Percentiles rank a stretch among this genome's conserved stretches.
Conservation (phyloP, 2,113 vertebrate species). For the Cichladusa arquata region DNA sequence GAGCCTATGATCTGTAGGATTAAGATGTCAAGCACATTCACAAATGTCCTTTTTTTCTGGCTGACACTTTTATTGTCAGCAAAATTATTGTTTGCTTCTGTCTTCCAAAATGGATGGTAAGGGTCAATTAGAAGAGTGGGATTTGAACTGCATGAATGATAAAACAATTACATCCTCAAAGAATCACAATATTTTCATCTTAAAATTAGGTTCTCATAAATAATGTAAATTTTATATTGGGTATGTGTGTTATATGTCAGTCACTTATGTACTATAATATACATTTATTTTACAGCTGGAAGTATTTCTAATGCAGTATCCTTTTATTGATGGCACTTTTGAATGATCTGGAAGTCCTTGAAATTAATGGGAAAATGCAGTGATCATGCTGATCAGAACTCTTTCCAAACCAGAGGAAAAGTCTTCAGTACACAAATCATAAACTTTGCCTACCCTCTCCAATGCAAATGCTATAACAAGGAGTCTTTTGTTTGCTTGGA, state of each 20-base stretch:
- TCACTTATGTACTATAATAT: neutral
- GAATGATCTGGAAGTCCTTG: neutral
- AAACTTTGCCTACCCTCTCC: neutral
- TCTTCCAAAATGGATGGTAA: slow-evolving; percentile 14
- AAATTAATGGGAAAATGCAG: neutral
- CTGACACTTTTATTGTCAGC: neutral
- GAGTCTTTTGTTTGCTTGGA: neutral
- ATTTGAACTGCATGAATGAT: neutral
- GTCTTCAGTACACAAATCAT: neutral
- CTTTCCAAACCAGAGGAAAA: neutral
- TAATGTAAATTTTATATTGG: neutral
- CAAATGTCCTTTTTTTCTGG: neutral
- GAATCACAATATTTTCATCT: neutral
- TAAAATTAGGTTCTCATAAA: slow-evolving; percentile 22
- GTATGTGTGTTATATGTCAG: neutral
- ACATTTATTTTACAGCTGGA: neutral
- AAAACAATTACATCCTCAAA: slow-evolving; percentile 31
- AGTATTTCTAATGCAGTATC: neutral
- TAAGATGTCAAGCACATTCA: neutral
- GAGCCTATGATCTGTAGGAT: neutral
- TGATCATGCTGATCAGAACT: neutral
- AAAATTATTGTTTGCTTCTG: slow-evolving; percentile 27
- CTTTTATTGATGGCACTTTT: neutral
- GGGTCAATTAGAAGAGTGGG: slow-evolving; percentile 3
- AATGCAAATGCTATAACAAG: neutral